Evolutionary conservation across 2,888 invertebrate genomes (phyloP), one percentile per base, ranked within the genome.

Genomic region (Dolichomitus sp.): DNA sequence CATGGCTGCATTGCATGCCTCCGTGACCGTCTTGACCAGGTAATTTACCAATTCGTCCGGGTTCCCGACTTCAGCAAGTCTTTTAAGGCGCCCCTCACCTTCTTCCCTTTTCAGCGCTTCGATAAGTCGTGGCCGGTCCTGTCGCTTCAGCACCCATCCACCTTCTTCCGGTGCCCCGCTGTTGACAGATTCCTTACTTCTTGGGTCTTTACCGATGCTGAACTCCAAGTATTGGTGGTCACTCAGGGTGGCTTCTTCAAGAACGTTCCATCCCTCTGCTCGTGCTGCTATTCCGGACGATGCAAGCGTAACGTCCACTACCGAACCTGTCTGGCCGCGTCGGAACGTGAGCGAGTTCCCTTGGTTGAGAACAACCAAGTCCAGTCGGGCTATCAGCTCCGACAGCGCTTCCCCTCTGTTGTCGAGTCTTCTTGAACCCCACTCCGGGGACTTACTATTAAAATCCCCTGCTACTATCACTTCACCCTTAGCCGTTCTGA

Each of bases 161-260:
- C 40, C 2, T 11, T 2, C 54, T 3, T 23, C 54, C 4, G 4
- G n/a, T n/a, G n/a, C n/a, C n/a, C 1, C 23, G 5, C 27, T 12
- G 4, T 23, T 6, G 9, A 1, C 3, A 4, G 7, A 4, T 1
- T 30, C 54, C 11, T 27, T 2, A 1, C 12, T 4, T 12, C 27
- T 30, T 11, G 54, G 11, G 2, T 30, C 54, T 0, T 12, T 27
- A 12, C 27, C 48, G n/a, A 48, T 27, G 27, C 14, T 6, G 30
- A 61, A 73, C 27, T 50, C 48, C 12, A 85, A 70, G 11, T 77
- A 84, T n/a, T 80, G 78, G 42, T 82, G 5, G 81, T 57, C 17
- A 83, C 78, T 50, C 50, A 66, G 83, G 81, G 83, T 37, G 12
- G 40, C 4, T 37, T 9, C n/a, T n/a, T n/a, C n/a, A n/a, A n/a